Base-by-base conservation (phyloP, 2,888 invertebrate genomes). In the Leistus spinibarbis region DNA sequence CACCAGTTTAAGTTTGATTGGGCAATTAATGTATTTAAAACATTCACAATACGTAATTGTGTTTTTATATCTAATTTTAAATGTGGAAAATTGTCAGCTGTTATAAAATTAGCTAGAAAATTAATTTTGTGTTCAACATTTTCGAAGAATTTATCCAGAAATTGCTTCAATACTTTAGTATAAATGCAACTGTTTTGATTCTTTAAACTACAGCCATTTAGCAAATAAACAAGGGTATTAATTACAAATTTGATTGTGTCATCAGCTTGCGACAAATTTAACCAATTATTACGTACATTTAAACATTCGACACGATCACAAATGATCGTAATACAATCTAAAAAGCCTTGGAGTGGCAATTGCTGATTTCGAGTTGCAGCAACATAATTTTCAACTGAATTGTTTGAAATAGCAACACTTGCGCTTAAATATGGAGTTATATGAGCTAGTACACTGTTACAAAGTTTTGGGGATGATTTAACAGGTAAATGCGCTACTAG, bases 41-140 rank as follows among this genome's bases (percentile, higher is more conserved):
- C 78, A 22, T 83, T 57, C 0, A 91, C 82, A 54, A 88, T 88
- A 77, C 88, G 85, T 13, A 91, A 78, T 76, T 90, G 89, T 2
- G 90, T 82, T 74, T 86, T 87, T 10, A 88, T 86, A 10, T 81
- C 72, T 2, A 80, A 66, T n/a, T 62, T 60, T 54, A 65, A 79
- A 60, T 67, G 77, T 76, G 24, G 77, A 71, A 24, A 60, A 69
- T 76, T 69, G 0, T 78, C 66, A 0, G 68, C 22, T 10, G 88
- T 85, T 60, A 88, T 88, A 78, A 90, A 87, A 80, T 90, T 90
- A 0, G 88, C 86, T 0, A 91, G 82, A 70, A 91, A 89, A 20
- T 89, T 86, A 3, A 90, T 84, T 80, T 89, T 90, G 1, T 87
- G 85, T 70, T 84, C 84, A 0, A 86, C 64, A 62, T 81, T 83